Percentiles rank a stretch among this genome's conserved stretches.
Evolutionary conservation across 2,113 vertebrate genomes (phyloP).

Genomic region (Nicator chloris): DNA sequence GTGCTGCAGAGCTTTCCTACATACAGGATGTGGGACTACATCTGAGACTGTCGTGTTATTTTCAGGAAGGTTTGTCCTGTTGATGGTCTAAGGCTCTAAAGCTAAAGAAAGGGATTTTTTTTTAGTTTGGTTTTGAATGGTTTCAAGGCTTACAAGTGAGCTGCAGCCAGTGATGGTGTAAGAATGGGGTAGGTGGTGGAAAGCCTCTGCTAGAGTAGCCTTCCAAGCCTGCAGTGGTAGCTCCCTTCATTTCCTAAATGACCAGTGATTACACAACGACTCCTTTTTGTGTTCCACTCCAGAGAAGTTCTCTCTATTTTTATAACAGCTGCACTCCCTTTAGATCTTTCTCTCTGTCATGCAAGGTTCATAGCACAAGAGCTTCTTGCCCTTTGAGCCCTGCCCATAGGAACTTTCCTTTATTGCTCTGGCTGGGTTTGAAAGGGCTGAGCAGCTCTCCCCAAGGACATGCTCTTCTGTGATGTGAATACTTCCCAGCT

Average conservation of each 20-base stretch:
- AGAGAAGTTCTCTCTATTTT: not conserved
- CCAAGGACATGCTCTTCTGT: not conserved
- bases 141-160: not conserved
- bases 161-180: not conserved
- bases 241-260: not conserved
- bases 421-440: not conserved
- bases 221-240: not conserved
- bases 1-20: not conserved
- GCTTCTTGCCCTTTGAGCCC: not conserved
- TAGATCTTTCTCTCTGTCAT: not conserved
- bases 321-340: not conserved
- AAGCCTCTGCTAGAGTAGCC: not conserved
- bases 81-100: not conserved
- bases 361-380: not conserved
- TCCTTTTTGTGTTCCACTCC: not conserved
- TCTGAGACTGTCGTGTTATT: rapidly evolving
- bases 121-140: not conserved
- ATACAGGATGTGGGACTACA: not conserved
- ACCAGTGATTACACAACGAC: rapidly evolving
- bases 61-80: not conserved
- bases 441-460: not conserved
- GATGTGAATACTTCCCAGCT: rapidly evolving
- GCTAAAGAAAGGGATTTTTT: not conserved
- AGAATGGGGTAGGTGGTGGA: not conserved
- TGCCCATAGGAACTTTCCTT: not conserved